A percentile compares a stretch with the other conserved stretches of the same genome.
phyloP scores from a whole-genome alignment of 2,113 vertebrate species.

The Serinus canaria region DNA sequence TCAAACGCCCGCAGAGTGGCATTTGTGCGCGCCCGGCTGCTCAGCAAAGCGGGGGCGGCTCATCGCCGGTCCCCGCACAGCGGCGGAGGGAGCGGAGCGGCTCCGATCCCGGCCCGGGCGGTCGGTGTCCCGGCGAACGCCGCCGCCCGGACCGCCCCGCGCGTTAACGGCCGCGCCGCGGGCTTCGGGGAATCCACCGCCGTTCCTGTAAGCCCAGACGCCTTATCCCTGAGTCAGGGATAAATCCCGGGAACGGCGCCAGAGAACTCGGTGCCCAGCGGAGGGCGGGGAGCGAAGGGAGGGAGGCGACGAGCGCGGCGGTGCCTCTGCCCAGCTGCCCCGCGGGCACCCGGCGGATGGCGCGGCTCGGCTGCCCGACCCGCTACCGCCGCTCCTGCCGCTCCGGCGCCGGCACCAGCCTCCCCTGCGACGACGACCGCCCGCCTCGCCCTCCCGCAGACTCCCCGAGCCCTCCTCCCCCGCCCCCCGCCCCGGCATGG shows the following conservation, averaged over 20 bases:
- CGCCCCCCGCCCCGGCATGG: not conserved
- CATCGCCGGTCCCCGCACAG: no score
- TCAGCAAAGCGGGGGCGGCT: not conserved
- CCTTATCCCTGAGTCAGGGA: not conserved
- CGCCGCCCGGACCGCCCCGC: not conserved
- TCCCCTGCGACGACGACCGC: not conserved
- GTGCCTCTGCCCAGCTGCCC: not conserved
- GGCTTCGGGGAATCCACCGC: not conserved
- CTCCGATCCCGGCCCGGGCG: not conserved
- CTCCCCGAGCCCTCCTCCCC: not conserved
- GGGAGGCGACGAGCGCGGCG: not conserved
- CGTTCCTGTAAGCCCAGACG: not conserved
- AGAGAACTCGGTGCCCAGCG: not conserved
- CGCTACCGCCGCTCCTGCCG: not conserved
- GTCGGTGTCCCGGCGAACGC: not conserved
- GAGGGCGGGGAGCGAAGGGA: not conserved
- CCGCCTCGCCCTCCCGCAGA: not conserved
- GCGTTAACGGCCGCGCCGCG: not conserved
- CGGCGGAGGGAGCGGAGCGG: not conserved
- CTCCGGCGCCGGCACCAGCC: not conserved
- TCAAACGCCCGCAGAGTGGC: not conserved
- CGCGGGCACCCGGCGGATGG: not conserved
- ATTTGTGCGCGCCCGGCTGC: not conserved
- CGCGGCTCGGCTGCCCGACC: not conserved
- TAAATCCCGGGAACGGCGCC: not conserved